Evolutionary conservation across 1,140 invertebrate species (phyloP).

Genomic region (Oreohelix idahoensis): DNA sequence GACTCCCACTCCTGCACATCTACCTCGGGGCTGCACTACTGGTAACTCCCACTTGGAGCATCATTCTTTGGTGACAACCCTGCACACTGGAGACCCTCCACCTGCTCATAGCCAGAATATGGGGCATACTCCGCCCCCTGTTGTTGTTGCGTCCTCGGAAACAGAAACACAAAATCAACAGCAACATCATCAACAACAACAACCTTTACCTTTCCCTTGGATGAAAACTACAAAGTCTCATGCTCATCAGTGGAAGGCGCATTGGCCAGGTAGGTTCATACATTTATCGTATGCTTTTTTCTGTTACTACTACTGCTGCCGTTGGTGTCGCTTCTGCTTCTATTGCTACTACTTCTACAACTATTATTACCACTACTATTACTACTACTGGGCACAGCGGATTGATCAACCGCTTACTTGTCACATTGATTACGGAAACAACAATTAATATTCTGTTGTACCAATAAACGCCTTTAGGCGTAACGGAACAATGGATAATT

Average conservation of each 20-base stretch:
- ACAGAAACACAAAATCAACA: constrained; percentile 35
- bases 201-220: constrained; percentile 69
- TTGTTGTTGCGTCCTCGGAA: neutral
- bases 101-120: constrained; percentile 57
- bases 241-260: constrained; percentile 72
- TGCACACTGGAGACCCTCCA: constrained; percentile 49
- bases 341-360: neutral
- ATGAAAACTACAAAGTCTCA: constrained; percentile 73
- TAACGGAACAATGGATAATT: no score
- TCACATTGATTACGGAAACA: no score
- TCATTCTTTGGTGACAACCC: constrained; percentile 3
- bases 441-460: no score
- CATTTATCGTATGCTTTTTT: neutral
- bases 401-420: no score
- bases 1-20: constrained; percentile 26
- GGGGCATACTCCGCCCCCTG: constrained; percentile 29
- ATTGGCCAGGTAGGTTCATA: constrained; percentile 68
- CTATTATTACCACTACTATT: neutral
- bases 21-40: constrained; percentile 21
- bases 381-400: neutral
- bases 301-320: neutral
- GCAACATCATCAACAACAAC: constrained; percentile 48
- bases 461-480: no score
- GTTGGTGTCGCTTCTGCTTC: neutral
- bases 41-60: constrained; percentile 39